Evolutionary conservation across 2,888 invertebrate genomes (phyloP).

Genomic region (Drosophila nr. fundita): DNA sequence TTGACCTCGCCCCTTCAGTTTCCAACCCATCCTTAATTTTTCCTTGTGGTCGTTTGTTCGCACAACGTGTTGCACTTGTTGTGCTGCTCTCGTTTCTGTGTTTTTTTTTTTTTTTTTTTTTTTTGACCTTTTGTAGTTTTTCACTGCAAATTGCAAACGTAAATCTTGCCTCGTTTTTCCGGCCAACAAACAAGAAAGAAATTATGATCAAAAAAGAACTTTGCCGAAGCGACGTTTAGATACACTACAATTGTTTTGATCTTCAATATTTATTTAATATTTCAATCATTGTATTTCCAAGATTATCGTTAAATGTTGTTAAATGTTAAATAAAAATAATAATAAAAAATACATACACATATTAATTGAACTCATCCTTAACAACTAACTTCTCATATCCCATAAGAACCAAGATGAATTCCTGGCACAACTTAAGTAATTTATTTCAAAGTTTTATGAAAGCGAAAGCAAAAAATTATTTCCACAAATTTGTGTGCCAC

Average conservation of each 20-base stretch:
- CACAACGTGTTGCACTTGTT: slow-evolving; percentile 73
- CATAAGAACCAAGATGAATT: slow-evolving; percentile 14
- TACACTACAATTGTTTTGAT: slow-evolving; percentile 27
- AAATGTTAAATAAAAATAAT: neutral
- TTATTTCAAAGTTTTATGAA: slow-evolving; percentile 70
- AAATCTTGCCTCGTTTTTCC: slow-evolving; percentile 64
- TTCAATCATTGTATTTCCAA: too few relatives aligned
- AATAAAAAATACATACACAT: too few relatives aligned
- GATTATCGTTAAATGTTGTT: neutral
- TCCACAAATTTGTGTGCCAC: slow-evolving; percentile 43
- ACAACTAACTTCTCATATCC: neutral
- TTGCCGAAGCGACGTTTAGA: slow-evolving; percentile 15
- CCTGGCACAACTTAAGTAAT: slow-evolving; percentile 60
- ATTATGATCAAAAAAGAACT: slow-evolving; percentile 18
- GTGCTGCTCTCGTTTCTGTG: slow-evolving; percentile 20
- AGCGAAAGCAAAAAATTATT: slow-evolving; percentile 24
- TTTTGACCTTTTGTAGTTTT: slow-evolving; percentile 29
- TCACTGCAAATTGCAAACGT: slow-evolving; percentile 64
- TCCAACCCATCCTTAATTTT: neutral
- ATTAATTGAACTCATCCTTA: neutral
- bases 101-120: neutral
- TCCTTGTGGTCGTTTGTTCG: slow-evolving; percentile 24
- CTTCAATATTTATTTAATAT: neutral
- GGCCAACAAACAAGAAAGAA: slow-evolving; percentile 38
- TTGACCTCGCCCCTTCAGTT: slow-evolving; percentile 1